Evolutionary conservation across 1,140 invertebrate genomes (phyloP).

Genomic region (Mercenaria mercenaria): DNA sequence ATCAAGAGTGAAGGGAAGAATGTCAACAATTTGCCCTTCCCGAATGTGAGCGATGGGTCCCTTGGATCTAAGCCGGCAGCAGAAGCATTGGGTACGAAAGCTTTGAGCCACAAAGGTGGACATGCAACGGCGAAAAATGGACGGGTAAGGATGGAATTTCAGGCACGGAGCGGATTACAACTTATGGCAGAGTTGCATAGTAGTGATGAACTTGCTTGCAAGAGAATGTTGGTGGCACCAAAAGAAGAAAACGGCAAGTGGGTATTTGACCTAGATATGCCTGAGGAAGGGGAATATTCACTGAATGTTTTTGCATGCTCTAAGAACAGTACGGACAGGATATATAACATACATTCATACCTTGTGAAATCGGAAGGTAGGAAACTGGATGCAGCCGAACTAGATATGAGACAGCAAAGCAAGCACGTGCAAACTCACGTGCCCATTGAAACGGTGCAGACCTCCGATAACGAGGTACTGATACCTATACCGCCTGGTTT

Average conservation of each 20-base stretch:
- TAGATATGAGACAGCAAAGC: conserved; percentile 25
- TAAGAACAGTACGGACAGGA: conserved; percentile 74
- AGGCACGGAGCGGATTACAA: conserved; percentile 75
- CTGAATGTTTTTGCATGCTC: conserved; percentile 82
- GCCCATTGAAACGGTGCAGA: conserved; percentile 80
- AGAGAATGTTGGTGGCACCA: conserved; percentile 71
- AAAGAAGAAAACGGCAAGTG: conserved; percentile 75
- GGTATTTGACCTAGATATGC: conserved; percentile 81
- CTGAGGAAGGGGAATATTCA: conserved; percentile 81
- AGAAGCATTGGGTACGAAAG: conserved; percentile 76
- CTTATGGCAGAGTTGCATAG: conserved; percentile 81
- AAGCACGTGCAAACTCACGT: conserved; percentile 64
- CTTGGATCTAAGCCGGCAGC: conserved; percentile 76
- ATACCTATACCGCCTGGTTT: conserved; percentile 77
- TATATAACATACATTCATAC: conserved; percentile 82
- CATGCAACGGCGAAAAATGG: conserved; percentile 74
- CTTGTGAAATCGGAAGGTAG: conserved; percentile 79
- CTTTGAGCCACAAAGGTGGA: conserved; percentile 75
- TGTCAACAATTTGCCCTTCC: conserved; percentile 77
- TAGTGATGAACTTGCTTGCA: conserved; percentile 75
- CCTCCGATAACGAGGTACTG: conserved; percentile 77
- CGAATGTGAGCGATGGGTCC: conserved; percentile 78
- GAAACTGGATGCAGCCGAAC: conserved; percentile 50
- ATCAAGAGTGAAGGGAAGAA: conserved; percentile 75
- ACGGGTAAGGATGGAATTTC: conserved; percentile 73